phyloP scores from a whole-genome alignment of 2,113 vertebrate species.

The Columba livia region DNA sequence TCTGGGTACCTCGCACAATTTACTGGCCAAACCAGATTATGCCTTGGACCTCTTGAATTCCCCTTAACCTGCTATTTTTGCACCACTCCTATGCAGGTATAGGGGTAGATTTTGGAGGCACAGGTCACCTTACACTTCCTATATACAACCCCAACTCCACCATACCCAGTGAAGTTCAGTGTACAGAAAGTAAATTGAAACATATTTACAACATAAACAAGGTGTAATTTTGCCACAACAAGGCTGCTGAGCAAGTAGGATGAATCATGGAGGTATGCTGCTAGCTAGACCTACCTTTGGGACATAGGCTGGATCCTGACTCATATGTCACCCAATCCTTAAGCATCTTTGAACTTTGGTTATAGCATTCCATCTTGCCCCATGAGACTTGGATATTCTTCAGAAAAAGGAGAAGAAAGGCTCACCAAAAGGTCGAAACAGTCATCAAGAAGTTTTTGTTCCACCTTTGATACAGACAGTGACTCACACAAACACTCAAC shows the following conservation, averaged over 20 bases:
- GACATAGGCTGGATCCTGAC: background rate
- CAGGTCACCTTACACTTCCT: background rate
- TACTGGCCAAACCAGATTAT: background rate
- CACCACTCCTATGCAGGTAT: background rate
- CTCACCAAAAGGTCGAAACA: background rate
- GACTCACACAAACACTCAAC: background rate
- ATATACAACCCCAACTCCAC: background rate
- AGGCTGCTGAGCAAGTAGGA: background rate
- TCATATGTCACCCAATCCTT: background rate
- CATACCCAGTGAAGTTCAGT: background rate
- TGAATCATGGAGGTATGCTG: background rate
- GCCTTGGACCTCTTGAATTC: background rate
- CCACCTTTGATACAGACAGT: background rate
- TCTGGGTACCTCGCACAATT: background rate
- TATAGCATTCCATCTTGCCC: background rate
- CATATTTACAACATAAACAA: background rate
- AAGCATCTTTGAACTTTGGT: background rate
- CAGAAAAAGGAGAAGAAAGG: background rate
- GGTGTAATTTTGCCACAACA: background rate
- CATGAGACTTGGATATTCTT: background rate
- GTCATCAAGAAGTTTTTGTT: background rate
- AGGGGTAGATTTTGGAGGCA: background rate
- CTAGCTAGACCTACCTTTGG: background rate
- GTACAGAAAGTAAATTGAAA: background rate
- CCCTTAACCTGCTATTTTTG: background rate